These are phyloP conservation scores for Plutella xylostella DNA, from an alignment of 2,888 invertebrate genomes.

Conservation along the genomic window DNA sequence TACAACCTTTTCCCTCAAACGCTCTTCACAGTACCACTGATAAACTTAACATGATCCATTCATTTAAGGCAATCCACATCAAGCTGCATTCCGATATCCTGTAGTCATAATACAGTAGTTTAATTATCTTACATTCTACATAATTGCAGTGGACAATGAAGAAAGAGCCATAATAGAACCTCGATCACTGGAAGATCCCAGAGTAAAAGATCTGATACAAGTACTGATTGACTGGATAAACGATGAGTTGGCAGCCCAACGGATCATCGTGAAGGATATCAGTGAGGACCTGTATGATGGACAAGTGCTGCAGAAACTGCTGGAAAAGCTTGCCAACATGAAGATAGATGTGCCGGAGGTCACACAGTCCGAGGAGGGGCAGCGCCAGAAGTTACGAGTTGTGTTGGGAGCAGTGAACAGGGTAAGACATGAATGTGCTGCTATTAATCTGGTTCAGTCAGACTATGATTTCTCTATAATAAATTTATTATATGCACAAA, in stretches of 20 bases:
- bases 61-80: no score
- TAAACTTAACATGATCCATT: not conserved
- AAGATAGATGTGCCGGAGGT: conserved; percentile 98
- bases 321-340: conserved; percentile 87
- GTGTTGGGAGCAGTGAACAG: conserved; percentile 91
- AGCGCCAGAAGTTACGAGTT: conserved; percentile 92
- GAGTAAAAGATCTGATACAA: conserved; percentile 84
- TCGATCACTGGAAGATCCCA: conserved; percentile 86
- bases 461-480: no score
- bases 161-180: conserved; percentile 96
- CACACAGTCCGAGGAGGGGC: conserved; percentile 97
- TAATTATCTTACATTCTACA: not conserved
- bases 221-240: conserved; percentile 98
- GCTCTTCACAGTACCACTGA: no score
- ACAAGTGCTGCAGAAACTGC: conserved; percentile 79
- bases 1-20: not conserved
- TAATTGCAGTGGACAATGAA: conserved; percentile 79
- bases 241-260: conserved; percentile 94
- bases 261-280: conserved; percentile 97
- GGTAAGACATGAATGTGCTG: no score
- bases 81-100: no score
- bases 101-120: no score
- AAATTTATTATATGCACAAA: no score
- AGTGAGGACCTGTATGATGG: conserved; percentile 99
- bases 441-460: no score